Base-by-base conservation (phyloP, 2,113 vertebrate genomes). In the Pseudorectes ferrugineus region DNA sequence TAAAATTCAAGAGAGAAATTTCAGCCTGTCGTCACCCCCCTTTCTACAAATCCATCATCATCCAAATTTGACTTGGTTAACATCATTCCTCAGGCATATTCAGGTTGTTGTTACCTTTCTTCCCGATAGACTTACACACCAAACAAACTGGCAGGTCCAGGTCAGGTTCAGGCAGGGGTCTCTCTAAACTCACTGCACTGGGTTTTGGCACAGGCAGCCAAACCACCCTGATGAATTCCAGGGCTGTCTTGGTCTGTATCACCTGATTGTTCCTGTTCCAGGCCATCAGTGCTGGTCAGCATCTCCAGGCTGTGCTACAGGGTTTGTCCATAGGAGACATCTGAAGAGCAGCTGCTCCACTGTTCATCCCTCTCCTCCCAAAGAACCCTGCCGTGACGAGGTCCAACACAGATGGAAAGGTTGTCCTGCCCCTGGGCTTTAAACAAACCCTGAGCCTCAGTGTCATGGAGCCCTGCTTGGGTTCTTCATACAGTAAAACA, bases 311-410 rank as follows among this genome's bases (percentile, higher is more conserved):
- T 88, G 5, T 55, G 59, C 55, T 48, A 16, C 28, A 61, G 81
- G 31, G 13, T 19, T 66, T 52, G 14, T 58, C 51, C 43, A 9
- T 5, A 33, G 15, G 26, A 54, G 13, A 95, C 24, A 14, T 14
- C 33, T 46, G 48, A 54, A 51, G 11, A 72, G 35, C 46, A 84
- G 85, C 54, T 42, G 23, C 31, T 73, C 12, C 20, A 1, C 38
- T 63, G 24, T 43, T 63, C 58, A 85, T 9, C n/a, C 28, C 23
- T 46, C 26, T 45, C 14, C 29, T 73, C 36, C 36, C 68, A 61
- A 14, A 0, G 2, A 1, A 2, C 12, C 2, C 0, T 46, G 63
- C 33, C 46, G 42, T 28, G 17, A 38, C 0, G 0, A 73, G 45
- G 22, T 62, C 65, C 74, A 70, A 19, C 40, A 72, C 5, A 43